phyloP scores from a whole-genome alignment of 2,113 vertebrate genomes.

The Hepsetus odoe region DNA sequence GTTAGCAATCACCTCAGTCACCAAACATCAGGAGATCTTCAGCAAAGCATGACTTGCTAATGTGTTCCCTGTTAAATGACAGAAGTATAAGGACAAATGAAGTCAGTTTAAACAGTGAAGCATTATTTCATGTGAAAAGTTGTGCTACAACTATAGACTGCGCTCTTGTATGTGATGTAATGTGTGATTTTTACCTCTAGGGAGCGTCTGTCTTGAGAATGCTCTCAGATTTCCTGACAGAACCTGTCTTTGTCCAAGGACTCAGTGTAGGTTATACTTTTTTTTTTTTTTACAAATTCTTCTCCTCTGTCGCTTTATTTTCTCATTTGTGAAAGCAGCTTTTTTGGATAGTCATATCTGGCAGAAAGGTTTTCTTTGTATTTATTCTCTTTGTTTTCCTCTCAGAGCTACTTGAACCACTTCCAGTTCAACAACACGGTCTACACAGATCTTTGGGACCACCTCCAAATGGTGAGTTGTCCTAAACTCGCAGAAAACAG shows the following conservation, averaged over 20 bases:
- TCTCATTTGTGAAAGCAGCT: not conserved
- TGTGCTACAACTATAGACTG: no score
- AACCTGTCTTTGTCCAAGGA: constrained; percentile 80
- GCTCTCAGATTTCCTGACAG: constrained; percentile 89
- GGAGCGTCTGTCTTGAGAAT: constrained; percentile 91
- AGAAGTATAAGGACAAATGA: no score
- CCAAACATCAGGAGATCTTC: no score
- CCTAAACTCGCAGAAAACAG: no score
- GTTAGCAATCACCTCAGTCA: no score
- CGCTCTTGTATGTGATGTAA: not conserved
- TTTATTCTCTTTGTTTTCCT: constrained; percentile 9
- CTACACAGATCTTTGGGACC: constrained; percentile 83
- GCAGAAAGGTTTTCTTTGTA: not conserved
- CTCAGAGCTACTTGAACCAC: constrained; percentile 75
- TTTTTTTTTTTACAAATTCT: not conserved
- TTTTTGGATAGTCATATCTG: not conserved
- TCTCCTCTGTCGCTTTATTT: not conserved
- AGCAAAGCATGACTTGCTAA: no score
- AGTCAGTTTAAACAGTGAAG: no score
- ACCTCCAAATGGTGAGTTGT: constrained; percentile 80
- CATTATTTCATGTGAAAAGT: no score
- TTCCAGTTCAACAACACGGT: constrained; percentile 81
- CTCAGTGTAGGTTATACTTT: constrained; percentile 77
- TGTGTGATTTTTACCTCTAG: constrained; percentile 63
- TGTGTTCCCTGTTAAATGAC: no score